phyloP scores from a whole-genome alignment of 1,140 invertebrate genomes.

The Aphelinus atriplicis region DNA sequence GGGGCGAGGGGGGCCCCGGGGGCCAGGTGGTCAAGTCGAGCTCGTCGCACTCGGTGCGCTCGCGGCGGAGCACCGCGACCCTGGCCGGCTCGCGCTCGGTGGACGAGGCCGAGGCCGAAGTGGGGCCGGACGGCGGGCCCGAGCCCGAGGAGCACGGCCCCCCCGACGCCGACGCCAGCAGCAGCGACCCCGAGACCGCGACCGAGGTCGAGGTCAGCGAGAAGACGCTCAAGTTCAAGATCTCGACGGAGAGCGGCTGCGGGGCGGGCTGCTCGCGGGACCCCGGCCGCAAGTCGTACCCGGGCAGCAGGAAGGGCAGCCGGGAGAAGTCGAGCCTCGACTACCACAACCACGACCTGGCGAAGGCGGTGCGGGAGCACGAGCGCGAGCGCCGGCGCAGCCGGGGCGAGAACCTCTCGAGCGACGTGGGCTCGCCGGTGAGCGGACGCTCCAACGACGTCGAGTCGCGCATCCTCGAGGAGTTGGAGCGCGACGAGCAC shows the following conservation, averaged over 20 bases:
- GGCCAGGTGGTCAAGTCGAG: conserved; percentile 64
- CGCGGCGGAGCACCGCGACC: conserved; percentile 58
- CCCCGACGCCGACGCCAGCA: conserved; percentile 63
- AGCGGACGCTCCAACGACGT: conserved; percentile 55
- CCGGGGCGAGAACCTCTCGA: conserved; percentile 55
- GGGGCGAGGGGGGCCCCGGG: background rate
- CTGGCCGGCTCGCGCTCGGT: conserved; percentile 59
- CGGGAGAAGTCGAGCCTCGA: conserved; percentile 65
- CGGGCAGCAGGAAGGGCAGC: conserved; percentile 71
- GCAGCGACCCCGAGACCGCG: conserved; percentile 75
- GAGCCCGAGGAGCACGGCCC: conserved; percentile 58
- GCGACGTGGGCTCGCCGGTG: conserved; percentile 58
- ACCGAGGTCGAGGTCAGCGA: conserved; percentile 82
- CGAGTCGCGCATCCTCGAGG: conserved; percentile 55
- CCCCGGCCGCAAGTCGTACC: conserved; percentile 70
- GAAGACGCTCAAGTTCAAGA: conserved; percentile 79
- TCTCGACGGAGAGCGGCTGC: conserved; percentile 73
- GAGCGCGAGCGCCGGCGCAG: conserved; percentile 54
- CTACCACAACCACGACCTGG: conserved; percentile 60
- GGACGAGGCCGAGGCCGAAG: conserved; percentile 64
- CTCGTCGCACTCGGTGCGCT: conserved; percentile 68
- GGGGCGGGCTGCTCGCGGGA: conserved; percentile 40
- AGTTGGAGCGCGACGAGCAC: conserved; percentile 54
- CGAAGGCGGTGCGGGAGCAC: conserved; percentile 58
- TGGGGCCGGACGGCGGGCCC: conserved; percentile 61